phyloP scores from a whole-genome alignment of 2,113 vertebrate species.

The Psilopsiagon aurifrons region DNA sequence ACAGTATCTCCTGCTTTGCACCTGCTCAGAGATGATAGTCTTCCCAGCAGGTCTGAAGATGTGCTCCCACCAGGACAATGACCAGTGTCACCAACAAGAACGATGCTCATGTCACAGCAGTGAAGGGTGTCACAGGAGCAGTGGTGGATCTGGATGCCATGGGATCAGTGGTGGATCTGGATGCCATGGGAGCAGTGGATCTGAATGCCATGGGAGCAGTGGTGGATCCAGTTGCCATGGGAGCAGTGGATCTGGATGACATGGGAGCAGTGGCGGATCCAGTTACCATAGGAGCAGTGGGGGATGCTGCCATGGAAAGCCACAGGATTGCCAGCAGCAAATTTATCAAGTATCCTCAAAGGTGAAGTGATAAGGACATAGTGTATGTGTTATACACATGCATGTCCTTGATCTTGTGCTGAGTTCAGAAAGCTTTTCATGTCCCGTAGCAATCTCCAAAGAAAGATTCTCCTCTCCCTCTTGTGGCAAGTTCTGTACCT shows the following conservation, averaged over 20 bases:
- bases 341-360: not conserved
- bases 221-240: not conserved
- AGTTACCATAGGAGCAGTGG: accelerated
- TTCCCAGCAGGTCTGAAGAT: conserved; percentile 10
- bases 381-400: accelerated
- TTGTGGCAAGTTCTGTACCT: not conserved
- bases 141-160: not conserved
- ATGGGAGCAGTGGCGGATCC: not conserved
- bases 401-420: accelerated
- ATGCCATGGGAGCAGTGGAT: accelerated
- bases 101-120: not conserved
- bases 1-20: not conserved
- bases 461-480: not conserved
- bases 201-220: accelerated
- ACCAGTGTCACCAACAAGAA: not conserved
- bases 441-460: not conserved
- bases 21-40: not conserved
- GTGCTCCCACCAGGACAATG: conserved; percentile 46
- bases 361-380: not conserved
- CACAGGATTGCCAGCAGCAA: conserved; percentile 5
- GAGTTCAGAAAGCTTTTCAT: not conserved
- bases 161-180: accelerated
- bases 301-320: not conserved
- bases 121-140: not conserved
- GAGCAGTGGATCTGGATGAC: not conserved